Conservation (phyloP, 1,140 invertebrate species). For the Drosophila murphyi region DNA sequence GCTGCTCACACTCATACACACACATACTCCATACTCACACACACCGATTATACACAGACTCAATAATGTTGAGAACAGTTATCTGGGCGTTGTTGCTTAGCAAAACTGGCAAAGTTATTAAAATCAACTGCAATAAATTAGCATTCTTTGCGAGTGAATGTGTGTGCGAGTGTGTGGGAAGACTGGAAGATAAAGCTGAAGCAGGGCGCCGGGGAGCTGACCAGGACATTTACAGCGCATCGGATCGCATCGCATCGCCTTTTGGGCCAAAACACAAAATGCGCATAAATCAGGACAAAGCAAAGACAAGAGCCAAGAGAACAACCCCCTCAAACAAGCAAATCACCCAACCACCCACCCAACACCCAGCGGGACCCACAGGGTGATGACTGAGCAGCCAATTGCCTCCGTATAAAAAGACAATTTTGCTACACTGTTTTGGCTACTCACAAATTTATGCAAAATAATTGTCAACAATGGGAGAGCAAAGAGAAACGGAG, state of each 20-base stretch:
- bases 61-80: slow-evolving; percentile 60
- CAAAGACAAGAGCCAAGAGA: slow-evolving; percentile 62
- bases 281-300: slow-evolving; percentile 71
- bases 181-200: background rate
- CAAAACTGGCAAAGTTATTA: slow-evolving; percentile 67
- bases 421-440: slow-evolving; percentile 49
- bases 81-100: slow-evolving; percentile 50
- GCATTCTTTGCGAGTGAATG: slow-evolving; percentile 66
- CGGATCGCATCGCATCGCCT: slow-evolving; percentile 13
- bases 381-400: background rate
- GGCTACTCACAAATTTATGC: slow-evolving; percentile 63
- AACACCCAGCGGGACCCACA: background rate
- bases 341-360: background rate
- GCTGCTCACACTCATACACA: background rate
- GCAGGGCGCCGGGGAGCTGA: slow-evolving; percentile 6
- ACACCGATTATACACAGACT: background rate
- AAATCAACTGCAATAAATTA: slow-evolving; percentile 81
- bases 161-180: slow-evolving; percentile 3
- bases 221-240: slow-evolving; percentile 44
- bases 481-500: slow-evolving; percentile 4
- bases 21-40: background rate
- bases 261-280: slow-evolving; percentile 60
- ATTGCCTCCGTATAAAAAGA: slow-evolving; percentile 29
- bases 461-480: slow-evolving; percentile 66
- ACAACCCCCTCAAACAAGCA: background rate